phyloP scores from a whole-genome alignment of 2,113 vertebrate species.

The Cairina moschata region DNA sequence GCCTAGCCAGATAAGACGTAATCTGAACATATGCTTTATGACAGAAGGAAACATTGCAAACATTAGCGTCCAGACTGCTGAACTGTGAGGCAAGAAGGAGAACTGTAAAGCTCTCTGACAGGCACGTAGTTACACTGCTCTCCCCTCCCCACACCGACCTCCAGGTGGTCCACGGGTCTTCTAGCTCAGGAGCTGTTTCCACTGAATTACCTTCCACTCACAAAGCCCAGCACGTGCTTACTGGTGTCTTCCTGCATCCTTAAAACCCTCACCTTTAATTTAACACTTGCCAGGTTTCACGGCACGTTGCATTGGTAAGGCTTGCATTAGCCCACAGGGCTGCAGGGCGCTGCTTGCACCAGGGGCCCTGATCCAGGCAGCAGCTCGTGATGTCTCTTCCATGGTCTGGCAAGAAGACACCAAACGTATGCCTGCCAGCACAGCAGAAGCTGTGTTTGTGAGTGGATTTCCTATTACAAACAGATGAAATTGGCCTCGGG shows the following conservation, averaged over 20 bases:
- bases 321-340: background rate
- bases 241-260: background rate
- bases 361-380: background rate
- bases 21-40: background rate
- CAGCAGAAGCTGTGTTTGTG: background rate
- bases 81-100: background rate
- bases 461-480: background rate
- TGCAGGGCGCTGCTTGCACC: background rate
- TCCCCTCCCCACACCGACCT: background rate
- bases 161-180: no score
- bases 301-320: accelerated
- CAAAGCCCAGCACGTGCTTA: background rate
- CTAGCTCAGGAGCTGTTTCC: background rate
- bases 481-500: background rate
- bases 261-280: background rate
- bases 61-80: background rate
- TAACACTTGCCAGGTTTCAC: background rate
- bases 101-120: background rate
- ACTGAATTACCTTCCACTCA: background rate
- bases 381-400: background rate
- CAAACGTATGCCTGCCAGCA: background rate
- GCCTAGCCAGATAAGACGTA: background rate
- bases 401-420: background rate
- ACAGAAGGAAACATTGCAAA: background rate
- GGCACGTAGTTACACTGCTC: accelerated